Percentiles rank a stretch among this genome's conserved stretches.
These are phyloP conservation scores for Litoditis marina DNA, from an alignment of 2,888 invertebrate species.

Conservation along the genomic window DNA sequence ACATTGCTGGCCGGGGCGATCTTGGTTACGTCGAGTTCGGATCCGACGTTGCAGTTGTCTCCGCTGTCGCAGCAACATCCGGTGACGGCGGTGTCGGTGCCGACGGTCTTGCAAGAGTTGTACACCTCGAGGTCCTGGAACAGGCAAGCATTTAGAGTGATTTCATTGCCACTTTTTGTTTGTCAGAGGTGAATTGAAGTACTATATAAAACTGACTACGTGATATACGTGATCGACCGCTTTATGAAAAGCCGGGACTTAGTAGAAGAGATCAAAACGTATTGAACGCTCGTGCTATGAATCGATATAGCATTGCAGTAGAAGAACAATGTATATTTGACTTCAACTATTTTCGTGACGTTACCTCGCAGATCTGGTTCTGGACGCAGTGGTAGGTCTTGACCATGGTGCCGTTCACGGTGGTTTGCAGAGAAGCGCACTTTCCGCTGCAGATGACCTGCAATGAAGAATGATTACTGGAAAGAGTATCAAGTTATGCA, in stretches of 20 bases:
- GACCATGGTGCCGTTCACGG: conserved; percentile 26
- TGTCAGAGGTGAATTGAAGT: no score
- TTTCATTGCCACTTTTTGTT: conserved; percentile 29
- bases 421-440: conserved; percentile 29
- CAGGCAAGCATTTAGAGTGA: conserved; percentile 26
- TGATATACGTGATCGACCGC: no score
- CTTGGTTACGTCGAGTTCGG: background rate
- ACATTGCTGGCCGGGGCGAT: no score
- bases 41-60: conserved; percentile 32
- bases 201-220: no score
- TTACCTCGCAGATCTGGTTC: conserved; percentile 30
- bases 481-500: no score
- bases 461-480: background rate
- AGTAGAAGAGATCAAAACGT: no score
- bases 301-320: no score
- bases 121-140: background rate
- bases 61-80: conserved; percentile 38
- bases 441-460: conserved; percentile 25
- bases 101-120: conserved; percentile 22
- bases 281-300: no score
- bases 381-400: conserved; percentile 32
- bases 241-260: no score
- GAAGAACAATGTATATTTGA: no score
- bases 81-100: conserved; percentile 22
- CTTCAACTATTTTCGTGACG: no score